Evolutionary conservation across 2,888 invertebrate species (phyloP).

Genomic region (Drosophila emarginata): DNA sequence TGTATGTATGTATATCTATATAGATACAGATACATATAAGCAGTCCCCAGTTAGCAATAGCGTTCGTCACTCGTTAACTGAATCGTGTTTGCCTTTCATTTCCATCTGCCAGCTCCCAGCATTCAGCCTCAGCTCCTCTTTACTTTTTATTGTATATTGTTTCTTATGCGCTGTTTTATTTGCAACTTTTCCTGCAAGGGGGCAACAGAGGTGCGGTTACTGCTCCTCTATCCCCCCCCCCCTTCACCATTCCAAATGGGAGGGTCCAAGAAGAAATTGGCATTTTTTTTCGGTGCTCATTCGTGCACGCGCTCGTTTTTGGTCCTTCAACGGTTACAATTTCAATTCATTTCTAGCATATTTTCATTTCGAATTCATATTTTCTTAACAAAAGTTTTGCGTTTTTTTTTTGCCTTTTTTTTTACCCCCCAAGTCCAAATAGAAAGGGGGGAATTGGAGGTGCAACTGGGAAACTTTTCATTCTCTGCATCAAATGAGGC

Average conservation of each 20-base stretch:
- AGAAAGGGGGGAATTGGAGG: constrained; percentile 5
- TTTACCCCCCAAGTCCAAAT: not conserved
- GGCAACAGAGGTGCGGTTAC: not conserved
- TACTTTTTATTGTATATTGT: constrained; percentile 71
- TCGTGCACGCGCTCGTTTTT: constrained; percentile 68
- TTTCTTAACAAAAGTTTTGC: constrained; percentile 76
- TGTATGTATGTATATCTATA: not conserved
- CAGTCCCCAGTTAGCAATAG: constrained; percentile 73
- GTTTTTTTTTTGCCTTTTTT: constrained; percentile 59
- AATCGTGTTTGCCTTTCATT: constrained; percentile 78
- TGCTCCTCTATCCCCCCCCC: too few species aligned
- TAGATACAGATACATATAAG: constrained; percentile 43
- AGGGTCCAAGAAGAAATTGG: constrained; percentile 44
- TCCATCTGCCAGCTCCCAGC: constrained; percentile 63
- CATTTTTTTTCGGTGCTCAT: constrained; percentile 57
- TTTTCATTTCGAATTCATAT: constrained; percentile 77
- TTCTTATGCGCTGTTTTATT: constrained; percentile 74
- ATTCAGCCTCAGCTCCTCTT: constrained; percentile 26
- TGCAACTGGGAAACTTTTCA: constrained; percentile 68
- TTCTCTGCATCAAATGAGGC: constrained; percentile 73
- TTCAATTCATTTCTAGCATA: constrained; percentile 77
- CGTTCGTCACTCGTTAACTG: constrained; percentile 76
- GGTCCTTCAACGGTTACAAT: constrained; percentile 68
- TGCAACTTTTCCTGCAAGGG: constrained; percentile 63
- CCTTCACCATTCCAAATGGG: too few species aligned